phyloP scores from a whole-genome alignment of 23 tunicate genomes.

The Ascidia mentula region DNA sequence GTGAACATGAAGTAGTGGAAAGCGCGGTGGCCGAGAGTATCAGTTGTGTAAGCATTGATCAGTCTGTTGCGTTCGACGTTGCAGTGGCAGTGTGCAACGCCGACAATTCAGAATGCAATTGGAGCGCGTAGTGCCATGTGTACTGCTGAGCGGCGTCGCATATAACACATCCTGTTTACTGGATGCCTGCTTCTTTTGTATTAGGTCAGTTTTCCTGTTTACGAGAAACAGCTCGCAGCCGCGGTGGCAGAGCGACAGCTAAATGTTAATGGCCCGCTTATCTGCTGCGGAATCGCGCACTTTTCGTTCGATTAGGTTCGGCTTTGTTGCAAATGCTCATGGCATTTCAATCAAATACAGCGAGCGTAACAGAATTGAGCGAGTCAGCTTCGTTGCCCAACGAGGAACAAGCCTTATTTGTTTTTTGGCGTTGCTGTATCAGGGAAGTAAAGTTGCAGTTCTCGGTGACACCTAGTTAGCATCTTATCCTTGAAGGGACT shows the following conservation, averaged over 20 bases:
- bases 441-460: neutral
- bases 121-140: conserved; percentile 5
- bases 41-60: no score
- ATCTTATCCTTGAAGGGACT: neutral
- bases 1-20: no score
- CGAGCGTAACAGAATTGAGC: no score
- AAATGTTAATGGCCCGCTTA: conserved; percentile 8
- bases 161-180: conserved; percentile 31
- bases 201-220: conserved; percentile 41
- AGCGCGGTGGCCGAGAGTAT: no score
- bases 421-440: neutral
- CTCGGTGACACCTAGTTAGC: conserved; percentile 6
- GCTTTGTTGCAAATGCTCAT: neutral
- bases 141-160: neutral
- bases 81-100: neutral
- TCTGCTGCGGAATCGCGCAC: neutral
- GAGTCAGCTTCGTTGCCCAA: no score
- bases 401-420: neutral
- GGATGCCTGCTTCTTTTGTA: conserved; percentile 33
- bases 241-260: neutral
- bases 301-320: conserved; percentile 3
- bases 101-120: conserved; percentile 5
- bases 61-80: neutral
- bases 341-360: neutral
- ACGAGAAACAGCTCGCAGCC: conserved; percentile 11